phyloP scores from a whole-genome alignment of 2,888 invertebrate species.

The Cerastoderma edule region DNA sequence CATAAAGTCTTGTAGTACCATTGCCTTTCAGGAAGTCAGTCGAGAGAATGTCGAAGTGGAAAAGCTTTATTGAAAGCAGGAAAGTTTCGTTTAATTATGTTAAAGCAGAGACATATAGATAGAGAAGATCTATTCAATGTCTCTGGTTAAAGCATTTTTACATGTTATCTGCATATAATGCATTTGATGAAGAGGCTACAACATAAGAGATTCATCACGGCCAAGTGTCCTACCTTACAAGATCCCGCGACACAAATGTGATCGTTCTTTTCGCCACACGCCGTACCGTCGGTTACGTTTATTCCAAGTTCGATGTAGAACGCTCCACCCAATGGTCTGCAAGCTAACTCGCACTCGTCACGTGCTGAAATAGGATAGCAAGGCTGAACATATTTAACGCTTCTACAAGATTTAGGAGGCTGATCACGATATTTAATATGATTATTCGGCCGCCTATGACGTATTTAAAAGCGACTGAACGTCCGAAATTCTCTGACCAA shows the following conservation, averaged over 20 bases:
- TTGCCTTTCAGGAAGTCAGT: no score
- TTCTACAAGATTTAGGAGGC: background rate
- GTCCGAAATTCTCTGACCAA: background rate
- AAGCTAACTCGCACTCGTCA: constrained; percentile 59
- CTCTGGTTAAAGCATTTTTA: no score
- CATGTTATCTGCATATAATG: no score
- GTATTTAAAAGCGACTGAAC: background rate
- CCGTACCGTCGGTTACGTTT: constrained; percentile 56
- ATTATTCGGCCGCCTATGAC: background rate
- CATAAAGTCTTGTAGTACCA: no score
- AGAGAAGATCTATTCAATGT: no score
- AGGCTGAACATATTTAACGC: background rate
- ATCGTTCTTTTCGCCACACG: constrained; percentile 46
- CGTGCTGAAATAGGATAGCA: constrained; percentile 34
- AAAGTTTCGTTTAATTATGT: no score
- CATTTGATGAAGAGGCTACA: no score
- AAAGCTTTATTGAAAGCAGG: no score
- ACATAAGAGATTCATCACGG: no score
- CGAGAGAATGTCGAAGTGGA: no score
- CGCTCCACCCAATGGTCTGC: constrained; percentile 59
- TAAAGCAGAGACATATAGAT: no score
- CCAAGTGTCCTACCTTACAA: constrained; percentile 54
- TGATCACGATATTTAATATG: background rate
- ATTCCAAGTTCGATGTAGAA: constrained; percentile 57
- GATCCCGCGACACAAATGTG: constrained; percentile 55